Evolutionary conservation across 2,797 vertebrate genomes (phyloP), one percentile per base, ranked within the genome.

Genomic region (Craterocephalus amniculus): DNA sequence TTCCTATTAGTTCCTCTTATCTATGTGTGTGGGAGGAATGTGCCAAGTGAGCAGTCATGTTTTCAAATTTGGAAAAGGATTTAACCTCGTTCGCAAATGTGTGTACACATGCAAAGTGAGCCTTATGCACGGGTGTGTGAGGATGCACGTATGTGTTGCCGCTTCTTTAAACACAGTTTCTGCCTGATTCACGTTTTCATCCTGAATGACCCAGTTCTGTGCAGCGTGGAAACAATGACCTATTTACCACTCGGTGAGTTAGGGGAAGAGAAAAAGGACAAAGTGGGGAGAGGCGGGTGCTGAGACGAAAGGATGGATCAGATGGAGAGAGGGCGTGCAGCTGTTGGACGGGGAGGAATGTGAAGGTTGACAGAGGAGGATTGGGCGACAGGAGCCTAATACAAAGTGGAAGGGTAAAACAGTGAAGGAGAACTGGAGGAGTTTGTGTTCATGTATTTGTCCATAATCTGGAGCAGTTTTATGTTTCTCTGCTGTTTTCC

Each of bases 191-290:
- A 68, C 54, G 60, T 72, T 81, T 80, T 66, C 73, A 74, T 88
- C 77, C 68, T 57, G 57, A 83, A 79, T 88, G 90, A 91, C 89
- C 88, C 87, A 90, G 55, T 90, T 92, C 70, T 88, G 77, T 14
- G 40, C 58, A 5, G 70, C 14, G 4, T 57, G 56, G 76, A 86
- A 77, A 89, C 83, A 79, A 78, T 86, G 85, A 90, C 88, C 88
- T 88, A 90, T 79, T 88, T 91, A 89, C 70, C 69, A 45, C 71
- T 70, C 59, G 31, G 75, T 75, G 81, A 76, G 72, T 76, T 82
- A 78, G 79, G 75, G 63, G 74, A 65, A 62, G 66, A 75, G 62
- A 49, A 29, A 29, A 35, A 40, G 57, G 45, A 56, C 59, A 32
- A 43, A 36, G 58, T 24, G 32, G 45, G 2, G 63, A 34, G 40